Conservation (phyloP, 2,113 vertebrate genomes). For the Theristicus caerulescens region DNA sequence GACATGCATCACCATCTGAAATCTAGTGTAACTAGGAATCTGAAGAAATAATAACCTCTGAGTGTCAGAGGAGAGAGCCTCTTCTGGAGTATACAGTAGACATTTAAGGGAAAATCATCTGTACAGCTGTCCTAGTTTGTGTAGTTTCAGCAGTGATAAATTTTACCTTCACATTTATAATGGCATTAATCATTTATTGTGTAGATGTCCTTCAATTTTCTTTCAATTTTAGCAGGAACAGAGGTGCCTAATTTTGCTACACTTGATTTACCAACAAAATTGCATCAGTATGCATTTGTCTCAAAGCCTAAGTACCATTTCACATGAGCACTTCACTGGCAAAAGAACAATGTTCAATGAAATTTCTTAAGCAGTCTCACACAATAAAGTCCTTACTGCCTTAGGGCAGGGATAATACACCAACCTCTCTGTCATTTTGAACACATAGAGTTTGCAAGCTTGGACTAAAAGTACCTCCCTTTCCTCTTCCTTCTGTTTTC, state of each 20-base stretch:
- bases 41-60: neutral
- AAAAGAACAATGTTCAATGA: neutral
- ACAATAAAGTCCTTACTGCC: neutral
- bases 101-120: neutral
- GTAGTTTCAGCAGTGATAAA: neutral
- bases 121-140: neutral
- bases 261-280: constrained; percentile 45
- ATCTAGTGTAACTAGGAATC: neutral
- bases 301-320: neutral
- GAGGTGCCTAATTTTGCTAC: constrained; percentile 9
- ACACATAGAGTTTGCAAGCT: neutral
- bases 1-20: neutral
- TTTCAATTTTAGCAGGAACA: constrained; percentile 11
- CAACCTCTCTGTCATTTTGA: neutral
- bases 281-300: neutral
- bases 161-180: constrained; percentile 16
- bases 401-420: neutral
- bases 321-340: neutral
- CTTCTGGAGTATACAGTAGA: neutral
- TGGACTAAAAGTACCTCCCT: neutral
- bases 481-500: neutral
- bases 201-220: neutral
- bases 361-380: neutral
- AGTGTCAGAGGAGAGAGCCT: neutral
- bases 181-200: neutral